A percentile compares a stretch with the other conserved stretches of the same genome.
Conservation (phyloP, 1,140 invertebrate genomes). For the Dryas iulia region DNA sequence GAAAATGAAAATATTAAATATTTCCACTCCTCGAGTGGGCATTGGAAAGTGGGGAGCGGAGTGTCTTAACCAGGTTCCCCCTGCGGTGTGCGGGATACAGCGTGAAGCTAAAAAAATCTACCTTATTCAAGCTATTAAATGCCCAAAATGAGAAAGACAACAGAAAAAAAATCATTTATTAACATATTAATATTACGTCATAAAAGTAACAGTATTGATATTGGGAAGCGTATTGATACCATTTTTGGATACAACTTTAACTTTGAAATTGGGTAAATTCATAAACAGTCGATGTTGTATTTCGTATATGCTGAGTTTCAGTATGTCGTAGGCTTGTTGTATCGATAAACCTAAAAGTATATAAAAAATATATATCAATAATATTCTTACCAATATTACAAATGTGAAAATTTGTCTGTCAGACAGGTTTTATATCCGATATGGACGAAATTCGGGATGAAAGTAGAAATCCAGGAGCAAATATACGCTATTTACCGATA, state of each 20-base stretch:
- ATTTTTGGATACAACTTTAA: conserved; percentile 90
- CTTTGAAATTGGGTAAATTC: conserved; percentile 94
- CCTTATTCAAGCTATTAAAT: too few species aligned
- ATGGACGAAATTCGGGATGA: too few species aligned
- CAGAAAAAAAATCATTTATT: neutral
- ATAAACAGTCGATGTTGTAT: conserved; percentile 94
- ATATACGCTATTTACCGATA: too few species aligned
- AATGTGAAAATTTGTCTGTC: too few species aligned
- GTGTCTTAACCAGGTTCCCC: neutral
- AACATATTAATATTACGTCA: neutral
- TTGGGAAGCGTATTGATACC: conserved; percentile 83
- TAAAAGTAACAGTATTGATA: conserved; percentile 41
- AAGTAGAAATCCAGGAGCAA: too few species aligned
- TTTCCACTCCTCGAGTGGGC: too few species aligned
- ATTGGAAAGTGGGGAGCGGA: too few species aligned
- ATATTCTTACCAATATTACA: too few species aligned
- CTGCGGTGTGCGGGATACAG: neutral
- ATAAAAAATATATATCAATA: conserved; percentile 4
- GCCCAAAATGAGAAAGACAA: neutral
- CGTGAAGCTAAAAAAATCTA: neutral
- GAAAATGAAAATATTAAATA: too few species aligned
- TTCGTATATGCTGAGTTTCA: conserved; percentile 93
- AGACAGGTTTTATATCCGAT: too few species aligned
- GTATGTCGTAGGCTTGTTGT: conserved; percentile 89
- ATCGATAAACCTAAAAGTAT: conserved; percentile 85